These are phyloP conservation scores for Pseudochirops cupreus DNA, from an alignment of 2,797 vertebrate species.

Conservation along the genomic window DNA sequence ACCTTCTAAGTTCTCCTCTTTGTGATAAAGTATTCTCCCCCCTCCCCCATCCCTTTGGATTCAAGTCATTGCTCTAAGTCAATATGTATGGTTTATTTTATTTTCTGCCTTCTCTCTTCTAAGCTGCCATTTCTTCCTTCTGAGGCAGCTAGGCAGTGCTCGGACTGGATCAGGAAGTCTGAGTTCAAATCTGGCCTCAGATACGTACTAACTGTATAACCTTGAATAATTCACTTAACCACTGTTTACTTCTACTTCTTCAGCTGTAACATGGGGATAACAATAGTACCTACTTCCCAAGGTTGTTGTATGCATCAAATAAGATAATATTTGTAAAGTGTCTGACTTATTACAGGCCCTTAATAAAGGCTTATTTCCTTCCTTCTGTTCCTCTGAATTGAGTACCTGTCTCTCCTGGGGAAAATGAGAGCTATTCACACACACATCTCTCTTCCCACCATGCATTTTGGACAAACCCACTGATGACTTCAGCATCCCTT, in stretches of 20 bases:
- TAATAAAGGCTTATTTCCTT: neutral
- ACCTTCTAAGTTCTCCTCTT: neutral
- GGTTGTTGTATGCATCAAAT: neutral
- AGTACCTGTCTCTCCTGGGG: neutral
- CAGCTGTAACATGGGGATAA: neutral
- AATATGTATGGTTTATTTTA: neutral
- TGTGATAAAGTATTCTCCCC: neutral
- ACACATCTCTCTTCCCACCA: neutral
- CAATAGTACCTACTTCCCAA: neutral
- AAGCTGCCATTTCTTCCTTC: neutral
- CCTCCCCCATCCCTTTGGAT: neutral
- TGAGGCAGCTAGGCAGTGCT: neutral
- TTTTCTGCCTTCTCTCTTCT: neutral
- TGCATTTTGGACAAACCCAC: neutral
- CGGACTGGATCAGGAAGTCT: neutral
- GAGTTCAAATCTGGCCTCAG: neutral
- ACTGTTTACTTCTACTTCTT: neutral
- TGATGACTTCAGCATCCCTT: neutral
- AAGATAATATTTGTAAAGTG: neutral
- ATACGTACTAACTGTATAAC: neutral
- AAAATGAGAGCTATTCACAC: neutral
- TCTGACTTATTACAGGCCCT: neutral
- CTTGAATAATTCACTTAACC: neutral
- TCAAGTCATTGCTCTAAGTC: neutral
- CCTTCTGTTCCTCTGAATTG: neutral